phyloP scores from a whole-genome alignment of 2,888 invertebrate species.

The Campaea margaritaria region DNA sequence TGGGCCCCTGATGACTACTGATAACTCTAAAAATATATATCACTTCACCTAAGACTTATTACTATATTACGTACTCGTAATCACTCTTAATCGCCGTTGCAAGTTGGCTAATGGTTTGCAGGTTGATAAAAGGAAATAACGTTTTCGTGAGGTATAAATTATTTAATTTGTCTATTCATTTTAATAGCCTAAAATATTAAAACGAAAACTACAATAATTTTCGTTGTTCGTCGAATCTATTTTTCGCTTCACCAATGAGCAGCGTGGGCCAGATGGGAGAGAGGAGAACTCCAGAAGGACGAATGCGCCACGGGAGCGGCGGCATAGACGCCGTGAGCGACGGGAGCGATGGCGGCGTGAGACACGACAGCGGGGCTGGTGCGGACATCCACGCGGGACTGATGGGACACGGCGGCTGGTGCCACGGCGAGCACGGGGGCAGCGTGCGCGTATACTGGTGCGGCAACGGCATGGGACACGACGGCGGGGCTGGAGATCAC shows the following conservation, averaged over 20 bases:
- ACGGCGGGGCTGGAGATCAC: slow-evolving; percentile 62
- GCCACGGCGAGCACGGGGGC: slow-evolving; percentile 51
- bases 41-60: too few species aligned
- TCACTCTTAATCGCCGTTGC: too few species aligned
- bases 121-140: not conserved
- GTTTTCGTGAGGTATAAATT: slow-evolving; percentile 47
- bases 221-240: slow-evolving; percentile 57
- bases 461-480: slow-evolving; percentile 56
- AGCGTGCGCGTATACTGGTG: slow-evolving; percentile 52
- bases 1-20: too few species aligned
- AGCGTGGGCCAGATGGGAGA: slow-evolving; percentile 55
- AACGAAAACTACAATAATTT: slow-evolving; percentile 71
- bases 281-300: slow-evolving; percentile 62
- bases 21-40: too few species aligned
- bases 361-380: slow-evolving; percentile 60
- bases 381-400: slow-evolving; percentile 65
- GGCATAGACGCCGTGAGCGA: slow-evolving; percentile 36
- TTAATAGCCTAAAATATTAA: slow-evolving; percentile 60
- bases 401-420: slow-evolving; percentile 69
- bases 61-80: too few species aligned
- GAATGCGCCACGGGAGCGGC: slow-evolving; percentile 63
- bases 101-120: not conserved
- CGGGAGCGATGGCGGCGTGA: slow-evolving; percentile 52
- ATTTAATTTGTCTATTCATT: slow-evolving; percentile 73
- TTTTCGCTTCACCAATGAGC: slow-evolving; percentile 63